Percentiles rank a stretch among this genome's conserved stretches.
These are phyloP conservation scores for Petaurus breviceps DNA, from an alignment of 2,113 vertebrate species.

Conservation along the genomic window DNA sequence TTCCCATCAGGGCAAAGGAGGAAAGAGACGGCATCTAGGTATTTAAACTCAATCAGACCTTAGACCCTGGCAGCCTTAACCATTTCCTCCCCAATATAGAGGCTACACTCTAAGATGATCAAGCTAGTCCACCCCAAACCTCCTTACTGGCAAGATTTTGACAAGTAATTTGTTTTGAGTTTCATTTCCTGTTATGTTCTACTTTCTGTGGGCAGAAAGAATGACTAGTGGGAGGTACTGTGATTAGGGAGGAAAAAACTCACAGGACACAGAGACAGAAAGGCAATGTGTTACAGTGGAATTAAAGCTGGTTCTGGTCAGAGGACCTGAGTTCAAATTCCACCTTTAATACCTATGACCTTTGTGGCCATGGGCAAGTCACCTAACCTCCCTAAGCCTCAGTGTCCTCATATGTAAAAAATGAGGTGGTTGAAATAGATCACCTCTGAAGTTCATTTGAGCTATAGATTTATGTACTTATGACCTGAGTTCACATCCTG, in stretches of 20 bases:
- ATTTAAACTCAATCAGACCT: background rate
- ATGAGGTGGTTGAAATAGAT: background rate
- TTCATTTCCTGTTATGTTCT: background rate
- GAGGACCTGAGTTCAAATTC: background rate
- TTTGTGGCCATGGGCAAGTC: background rate
- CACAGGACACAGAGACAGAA: background rate
- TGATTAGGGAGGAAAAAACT: background rate
- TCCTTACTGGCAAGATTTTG: background rate
- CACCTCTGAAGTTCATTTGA: background rate
- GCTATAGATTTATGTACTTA: background rate
- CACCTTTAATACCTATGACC: background rate
- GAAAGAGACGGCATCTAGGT: background rate
- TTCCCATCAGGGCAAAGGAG: background rate
- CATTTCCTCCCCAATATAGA: background rate
- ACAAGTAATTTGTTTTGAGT: background rate
- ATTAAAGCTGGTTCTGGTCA: background rate
- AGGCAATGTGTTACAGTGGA: background rate
- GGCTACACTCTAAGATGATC: background rate
- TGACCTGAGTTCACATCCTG: background rate
- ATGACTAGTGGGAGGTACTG: background rate
- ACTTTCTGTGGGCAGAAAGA: background rate
- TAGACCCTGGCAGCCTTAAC: background rate
- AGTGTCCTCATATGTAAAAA: background rate
- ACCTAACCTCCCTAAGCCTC: background rate
- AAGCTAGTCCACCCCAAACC: background rate